Conservation (phyloP, 2,888 invertebrate genomes). For the Cyaniris semiargus region DNA sequence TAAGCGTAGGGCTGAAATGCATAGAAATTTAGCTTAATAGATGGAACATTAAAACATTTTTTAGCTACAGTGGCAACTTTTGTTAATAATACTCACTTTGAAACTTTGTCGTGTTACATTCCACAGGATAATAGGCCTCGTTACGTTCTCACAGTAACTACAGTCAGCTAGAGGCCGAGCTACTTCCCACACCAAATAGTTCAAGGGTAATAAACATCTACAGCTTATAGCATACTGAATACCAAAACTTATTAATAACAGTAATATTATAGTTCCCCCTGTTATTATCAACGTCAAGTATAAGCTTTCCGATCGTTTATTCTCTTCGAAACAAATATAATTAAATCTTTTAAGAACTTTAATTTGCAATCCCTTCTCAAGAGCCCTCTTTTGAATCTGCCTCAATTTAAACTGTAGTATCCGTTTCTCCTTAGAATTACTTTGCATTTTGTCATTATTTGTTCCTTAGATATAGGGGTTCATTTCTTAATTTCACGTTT, state of each 20-base stretch:
- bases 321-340: slow-evolving; percentile 53
- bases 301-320: slow-evolving; percentile 45
- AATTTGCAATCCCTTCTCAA: slow-evolving; percentile 54
- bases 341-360: slow-evolving; percentile 52
- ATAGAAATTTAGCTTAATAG: not conserved
- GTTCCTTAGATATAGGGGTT: not conserved
- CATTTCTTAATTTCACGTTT: not conserved
- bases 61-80: not conserved
- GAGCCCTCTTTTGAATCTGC: slow-evolving; percentile 56
- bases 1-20: slow-evolving; percentile 84
- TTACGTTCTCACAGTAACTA: slow-evolving; percentile 86
- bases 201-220: slow-evolving; percentile 90
- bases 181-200: slow-evolving; percentile 93
- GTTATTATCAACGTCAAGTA: slow-evolving; percentile 52
- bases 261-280: slow-evolving; percentile 49
- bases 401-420: slow-evolving; percentile 48
- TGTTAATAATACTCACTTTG: slow-evolving; percentile 56
- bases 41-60: not conserved
- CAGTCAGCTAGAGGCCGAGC: slow-evolving; percentile 91
- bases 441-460: slow-evolving; percentile 40
- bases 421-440: slow-evolving; percentile 42
- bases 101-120: slow-evolving; percentile 87
- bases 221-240: slow-evolving; percentile 73
- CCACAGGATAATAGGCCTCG: slow-evolving; percentile 83
- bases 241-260: slow-evolving; percentile 47